Percentiles rank a stretch among this genome's conserved stretches.
phyloP scores from a whole-genome alignment of 2,888 invertebrate genomes.

The Pimpla rufipes region DNA sequence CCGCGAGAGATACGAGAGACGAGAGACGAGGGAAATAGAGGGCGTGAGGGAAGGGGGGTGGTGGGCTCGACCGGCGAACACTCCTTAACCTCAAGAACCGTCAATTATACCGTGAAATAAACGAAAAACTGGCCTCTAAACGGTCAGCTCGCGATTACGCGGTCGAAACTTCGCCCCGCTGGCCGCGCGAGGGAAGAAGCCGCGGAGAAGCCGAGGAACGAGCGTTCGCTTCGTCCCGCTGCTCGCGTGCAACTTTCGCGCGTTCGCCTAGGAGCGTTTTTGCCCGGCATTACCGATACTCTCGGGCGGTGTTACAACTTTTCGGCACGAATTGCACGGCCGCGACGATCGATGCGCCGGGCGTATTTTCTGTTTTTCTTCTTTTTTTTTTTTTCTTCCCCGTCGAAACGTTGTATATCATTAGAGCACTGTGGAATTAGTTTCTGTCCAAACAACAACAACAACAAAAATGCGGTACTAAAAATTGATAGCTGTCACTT shows the following conservation, averaged over 20 bases:
- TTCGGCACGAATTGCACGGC: slow-evolving; percentile 2
- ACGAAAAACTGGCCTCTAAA: slow-evolving; percentile 56
- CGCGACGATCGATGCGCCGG: neutral
- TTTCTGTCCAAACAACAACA: no score
- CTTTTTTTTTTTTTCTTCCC: neutral
- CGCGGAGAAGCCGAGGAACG: no score
- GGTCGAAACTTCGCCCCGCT: neutral
- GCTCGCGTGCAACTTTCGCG: slow-evolving; percentile 47
- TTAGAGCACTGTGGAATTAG: no score
- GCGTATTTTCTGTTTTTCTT: neutral
- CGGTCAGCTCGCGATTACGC: slow-evolving; percentile 47
- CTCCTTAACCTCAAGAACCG: slow-evolving; percentile 53
- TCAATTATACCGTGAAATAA: slow-evolving; percentile 69
- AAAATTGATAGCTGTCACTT: no score
- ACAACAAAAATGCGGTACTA: no score
- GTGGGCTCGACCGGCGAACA: slow-evolving; percentile 27
- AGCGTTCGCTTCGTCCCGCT: no score
- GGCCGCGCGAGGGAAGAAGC: no score
- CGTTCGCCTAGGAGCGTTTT: slow-evolving; percentile 44
- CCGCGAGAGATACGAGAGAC: slow-evolving; percentile 23
- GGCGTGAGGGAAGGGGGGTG: neutral
- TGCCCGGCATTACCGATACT: neutral
- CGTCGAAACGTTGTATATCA: no score
- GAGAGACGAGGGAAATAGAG: slow-evolving; percentile 25
- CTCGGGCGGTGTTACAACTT: neutral